Percentiles rank a stretch among this genome's conserved stretches.
Conservation (phyloP, 2,797 vertebrate species). For the Scomberomorus guttatus region DNA sequence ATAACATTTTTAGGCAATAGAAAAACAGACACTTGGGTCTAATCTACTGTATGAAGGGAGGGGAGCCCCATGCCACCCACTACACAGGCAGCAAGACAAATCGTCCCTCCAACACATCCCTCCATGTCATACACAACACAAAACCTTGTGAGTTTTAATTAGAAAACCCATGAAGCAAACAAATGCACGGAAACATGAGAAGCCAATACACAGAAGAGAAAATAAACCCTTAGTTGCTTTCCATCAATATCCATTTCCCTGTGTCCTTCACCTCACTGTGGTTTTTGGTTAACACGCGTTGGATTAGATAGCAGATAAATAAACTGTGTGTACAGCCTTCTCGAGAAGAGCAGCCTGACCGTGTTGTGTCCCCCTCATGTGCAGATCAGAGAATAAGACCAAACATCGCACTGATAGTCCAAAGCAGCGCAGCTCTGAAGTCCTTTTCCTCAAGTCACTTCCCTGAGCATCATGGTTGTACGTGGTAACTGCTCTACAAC, state of each 20-base stretch:
- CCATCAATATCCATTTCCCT: constrained; percentile 77
- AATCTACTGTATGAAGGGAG: constrained; percentile 36
- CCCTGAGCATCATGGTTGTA: constrained; percentile 34
- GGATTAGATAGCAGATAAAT: constrained; percentile 79
- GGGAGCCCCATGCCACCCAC: constrained; percentile 28
- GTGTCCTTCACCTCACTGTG: constrained; percentile 75
- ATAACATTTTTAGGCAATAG: constrained; percentile 42
- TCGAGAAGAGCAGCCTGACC: constrained; percentile 63
- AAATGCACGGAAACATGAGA: constrained; percentile 75
- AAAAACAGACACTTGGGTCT: constrained; percentile 26
- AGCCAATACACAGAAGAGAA: constrained; percentile 68
- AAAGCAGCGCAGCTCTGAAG: constrained; percentile 18
- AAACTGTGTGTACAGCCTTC: constrained; percentile 65
- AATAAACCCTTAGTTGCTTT: constrained; percentile 74
- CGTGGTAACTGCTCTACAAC: constrained; percentile 9
- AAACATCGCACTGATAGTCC: constrained; percentile 53
- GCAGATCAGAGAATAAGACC: constrained; percentile 61
- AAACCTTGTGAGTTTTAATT: constrained; percentile 74
- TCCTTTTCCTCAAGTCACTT: constrained; percentile 31
- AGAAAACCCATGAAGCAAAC: constrained; percentile 79
- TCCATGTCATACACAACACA: constrained; percentile 66
- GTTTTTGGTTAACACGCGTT: constrained; percentile 76
- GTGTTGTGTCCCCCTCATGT: constrained; percentile 52
- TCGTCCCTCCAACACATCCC: constrained; percentile 42
- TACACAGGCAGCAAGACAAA: constrained; percentile 45